phyloP scores from a whole-genome alignment of 1,140 invertebrate species.

The Mizuhopecten yessoensis region DNA sequence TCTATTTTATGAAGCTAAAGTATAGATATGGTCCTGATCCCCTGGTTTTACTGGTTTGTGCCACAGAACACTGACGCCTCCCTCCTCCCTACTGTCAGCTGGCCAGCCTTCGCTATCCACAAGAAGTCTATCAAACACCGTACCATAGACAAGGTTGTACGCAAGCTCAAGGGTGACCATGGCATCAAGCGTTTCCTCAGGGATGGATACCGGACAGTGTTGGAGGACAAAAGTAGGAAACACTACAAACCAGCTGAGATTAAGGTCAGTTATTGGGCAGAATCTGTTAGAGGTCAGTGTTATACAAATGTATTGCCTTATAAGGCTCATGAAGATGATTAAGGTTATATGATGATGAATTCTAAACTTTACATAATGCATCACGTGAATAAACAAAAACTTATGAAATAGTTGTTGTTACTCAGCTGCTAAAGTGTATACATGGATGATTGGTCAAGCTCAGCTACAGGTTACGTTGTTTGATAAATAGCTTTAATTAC shows the following conservation, averaged over 20 bases:
- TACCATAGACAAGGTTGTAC: constrained; percentile 94
- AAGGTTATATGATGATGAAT: too few relatives aligned
- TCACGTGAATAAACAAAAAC: too few relatives aligned
- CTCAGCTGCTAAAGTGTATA: too few relatives aligned
- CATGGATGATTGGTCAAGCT: too few relatives aligned
- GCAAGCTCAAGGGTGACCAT: constrained; percentile 93
- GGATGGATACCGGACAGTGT: constrained; percentile 95
- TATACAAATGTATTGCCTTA: too few relatives aligned
- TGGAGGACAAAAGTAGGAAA: constrained; percentile 91
- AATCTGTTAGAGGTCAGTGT: neutral
- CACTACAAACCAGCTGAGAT: constrained; percentile 90
- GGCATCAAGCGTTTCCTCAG: constrained; percentile 97
- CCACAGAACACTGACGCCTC: constrained; percentile 91
- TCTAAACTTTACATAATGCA: too few relatives aligned
- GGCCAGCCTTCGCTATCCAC: constrained; percentile 98
- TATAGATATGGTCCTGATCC: too few relatives aligned
- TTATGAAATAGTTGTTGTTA: too few relatives aligned
- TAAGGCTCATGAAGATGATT: too few relatives aligned
- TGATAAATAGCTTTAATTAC: too few relatives aligned
- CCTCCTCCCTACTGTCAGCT: constrained; percentile 95
- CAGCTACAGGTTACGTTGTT: too few relatives aligned
- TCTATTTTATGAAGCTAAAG: too few relatives aligned
- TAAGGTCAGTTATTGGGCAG: constrained; percentile 84
- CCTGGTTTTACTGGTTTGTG: neutral
- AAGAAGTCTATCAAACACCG: constrained; percentile 93